These are phyloP conservation scores for Dreissena polymorpha DNA, from an alignment of 1,140 invertebrate species.

Conservation along the genomic window DNA sequence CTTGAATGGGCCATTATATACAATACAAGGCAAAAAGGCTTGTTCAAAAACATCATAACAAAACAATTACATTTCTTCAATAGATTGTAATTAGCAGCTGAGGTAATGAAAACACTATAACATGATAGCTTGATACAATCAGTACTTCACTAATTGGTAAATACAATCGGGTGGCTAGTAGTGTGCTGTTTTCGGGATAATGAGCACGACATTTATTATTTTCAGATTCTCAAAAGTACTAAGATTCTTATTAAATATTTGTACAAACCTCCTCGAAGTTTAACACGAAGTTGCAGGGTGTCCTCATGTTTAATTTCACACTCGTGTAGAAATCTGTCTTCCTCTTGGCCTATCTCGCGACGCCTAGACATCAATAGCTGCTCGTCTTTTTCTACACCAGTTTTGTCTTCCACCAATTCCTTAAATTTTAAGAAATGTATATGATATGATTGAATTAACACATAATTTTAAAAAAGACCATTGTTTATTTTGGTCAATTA, in stretches of 20 bases:
- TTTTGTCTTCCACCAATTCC: slow-evolving; percentile 89
- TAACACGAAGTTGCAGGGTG: slow-evolving; percentile 80
- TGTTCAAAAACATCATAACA: too few species aligned
- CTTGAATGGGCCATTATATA: too few species aligned
- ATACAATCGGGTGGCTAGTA: neutral
- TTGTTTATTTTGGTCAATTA: too few species aligned
- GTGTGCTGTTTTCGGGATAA: neutral
- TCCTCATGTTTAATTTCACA: slow-evolving; percentile 95
- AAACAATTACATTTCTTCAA: too few species aligned
- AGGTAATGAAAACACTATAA: neutral
- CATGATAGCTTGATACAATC: neutral
- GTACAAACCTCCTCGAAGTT: slow-evolving; percentile 16
- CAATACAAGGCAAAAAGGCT: too few species aligned
- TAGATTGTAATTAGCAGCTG: neutral
- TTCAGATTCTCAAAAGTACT: neutral
- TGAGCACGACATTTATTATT: neutral
- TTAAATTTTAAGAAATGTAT: too few species aligned
- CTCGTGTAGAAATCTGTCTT: slow-evolving; percentile 90
- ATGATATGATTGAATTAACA: too few species aligned
- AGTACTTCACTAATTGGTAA: neutral
- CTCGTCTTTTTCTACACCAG: slow-evolving; percentile 90
- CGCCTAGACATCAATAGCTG: slow-evolving; percentile 90
- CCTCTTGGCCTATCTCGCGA: slow-evolving; percentile 84
- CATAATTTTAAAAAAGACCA: too few species aligned
- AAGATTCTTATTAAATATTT: neutral